Conservation (phyloP, 2,888 invertebrate species). For the Masnerella sp. region DNA sequence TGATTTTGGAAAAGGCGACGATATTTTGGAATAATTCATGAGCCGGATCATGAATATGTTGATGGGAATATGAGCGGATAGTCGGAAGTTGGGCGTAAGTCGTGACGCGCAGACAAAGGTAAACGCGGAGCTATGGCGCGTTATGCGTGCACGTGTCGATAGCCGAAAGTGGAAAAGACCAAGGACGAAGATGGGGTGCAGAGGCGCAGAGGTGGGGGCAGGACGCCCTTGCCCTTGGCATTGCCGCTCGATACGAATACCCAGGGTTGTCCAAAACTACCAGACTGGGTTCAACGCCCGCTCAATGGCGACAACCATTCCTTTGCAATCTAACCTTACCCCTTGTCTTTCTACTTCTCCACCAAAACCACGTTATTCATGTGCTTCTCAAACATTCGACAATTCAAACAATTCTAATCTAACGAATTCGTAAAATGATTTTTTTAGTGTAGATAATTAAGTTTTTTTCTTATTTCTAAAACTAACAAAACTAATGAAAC, state of each 20-base stretch:
- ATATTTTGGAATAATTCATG: constrained; percentile 28
- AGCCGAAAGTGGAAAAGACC: constrained; percentile 67
- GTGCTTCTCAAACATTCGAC: constrained; percentile 1
- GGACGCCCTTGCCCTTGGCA: constrained; percentile 78
- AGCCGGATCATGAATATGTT: constrained; percentile 19
- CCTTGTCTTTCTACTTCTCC: background rate
- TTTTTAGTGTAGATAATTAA: too few relatives aligned
- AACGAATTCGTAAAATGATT: too few relatives aligned
- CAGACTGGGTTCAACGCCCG: constrained; percentile 61
- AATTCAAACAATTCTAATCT: too few relatives aligned
- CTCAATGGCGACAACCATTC: constrained; percentile 56
- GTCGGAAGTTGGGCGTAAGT: background rate
- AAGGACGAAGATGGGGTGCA: constrained; percentile 62
- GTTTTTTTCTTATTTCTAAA: too few relatives aligned
- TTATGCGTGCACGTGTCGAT: constrained; percentile 59
- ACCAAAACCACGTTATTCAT: background rate
- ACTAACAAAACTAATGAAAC: too few relatives aligned
- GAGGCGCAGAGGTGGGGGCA: constrained; percentile 64
- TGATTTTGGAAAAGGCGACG: constrained; percentile 13
- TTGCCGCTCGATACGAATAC: constrained; percentile 77
- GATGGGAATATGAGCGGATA: background rate
- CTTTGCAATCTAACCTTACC: constrained; percentile 28
- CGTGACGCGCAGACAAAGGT: constrained; percentile 19
- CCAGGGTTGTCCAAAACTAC: constrained; percentile 75
- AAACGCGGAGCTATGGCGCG: constrained; percentile 30